Base-by-base conservation (phyloP, 2,888 invertebrate genomes). In the Ophioninae sp. region DNA sequence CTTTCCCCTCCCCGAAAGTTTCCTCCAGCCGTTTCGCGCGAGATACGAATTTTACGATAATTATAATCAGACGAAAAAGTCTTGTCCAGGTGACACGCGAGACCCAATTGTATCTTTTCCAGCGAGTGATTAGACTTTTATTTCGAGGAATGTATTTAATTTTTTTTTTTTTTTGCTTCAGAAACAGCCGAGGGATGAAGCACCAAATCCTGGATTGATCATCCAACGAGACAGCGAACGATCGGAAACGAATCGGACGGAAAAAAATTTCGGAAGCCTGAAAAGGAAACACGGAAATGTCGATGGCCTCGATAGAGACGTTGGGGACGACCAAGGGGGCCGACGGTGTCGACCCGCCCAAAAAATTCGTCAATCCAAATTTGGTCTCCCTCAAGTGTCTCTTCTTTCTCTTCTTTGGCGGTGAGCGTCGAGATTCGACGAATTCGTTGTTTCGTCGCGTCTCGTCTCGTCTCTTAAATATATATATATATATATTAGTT, bases 371-470 rank as follows among this genome's bases (percentile, higher is more conserved):
- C 89, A 96, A 96, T 92, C 94, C 94, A 89, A 96, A 96, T 93
- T 94, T 97, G 87, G 94, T 97, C 86, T 95, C 97, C 83, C 94
- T 97, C 84, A 97, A 97, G 94, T 95, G 96, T 92, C 96, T 97
- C 68, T 94, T 97, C 74, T 97, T 97, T 93, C 94, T 96, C 89
- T 96, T 97, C 91, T 96, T 97, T 87, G 96, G 96, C 90, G 97
- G 97, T 96, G 93, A 94, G 93, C 89, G 23, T 1, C 44, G 7
- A 6, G 2, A 21, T 10, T 21, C n/a, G n/a, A n/a, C n/a, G n/a
- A n/a, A n/a, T n/a, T n/a, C n/a, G n/a, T n/a, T n/a, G n/a, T n/a
- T n/a, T n/a, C n/a, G n/a, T n/a, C n/a, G n/a, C n/a, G n/a, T n/a
- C n/a, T n/a, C n/a, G n/a, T n/a, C n/a, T n/a, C n/a, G n/a, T n/a